Base-by-base conservation (phyloP, 2,797 vertebrate genomes). In the Sebastes vulpes region DNA sequence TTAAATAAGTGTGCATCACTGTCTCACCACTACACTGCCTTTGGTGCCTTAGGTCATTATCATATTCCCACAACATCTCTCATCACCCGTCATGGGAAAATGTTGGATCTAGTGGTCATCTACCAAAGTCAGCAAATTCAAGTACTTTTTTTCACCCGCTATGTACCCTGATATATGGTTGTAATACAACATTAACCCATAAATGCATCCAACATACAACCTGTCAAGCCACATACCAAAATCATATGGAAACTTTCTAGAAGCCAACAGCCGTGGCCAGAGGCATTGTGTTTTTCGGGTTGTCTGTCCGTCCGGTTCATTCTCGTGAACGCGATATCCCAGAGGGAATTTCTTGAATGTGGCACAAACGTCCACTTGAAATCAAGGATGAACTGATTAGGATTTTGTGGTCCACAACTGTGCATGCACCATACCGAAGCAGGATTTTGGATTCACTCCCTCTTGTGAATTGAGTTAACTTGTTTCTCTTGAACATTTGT, bases 1-100 rank as follows among this genome's bases (percentile, higher is more conserved):
- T 84, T 63, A 54, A 61, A 84, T 67, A 61, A 83, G 58, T 72
- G 78, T 76, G 72, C 72, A 76, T 81, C 76, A 26, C 71, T 80
- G 79, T 81, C 83, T 72, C 71, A 80, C 75, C 77, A 75, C 77
- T 35, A 50, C 23, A 64, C 35, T 53, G 38, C 26, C 32, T 75
- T 64, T 79, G 82, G 77, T 74, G 87, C 79, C 81, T 73, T 9
- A 42, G 56, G 38, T 72, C 25, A 78, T 87, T 56, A 82, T 60
- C 78, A 72, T 85, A 65, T 69, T 65, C 54, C 80, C 68, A 79
- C 76, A 81, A 64, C 69, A 72, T 70, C 56, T 5, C 32, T 75
- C 69, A 65, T 56, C 66, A 46, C 26, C 52, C 53, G 4, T 53
- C 31, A 50, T 60, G 59, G 59, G 53, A 77, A 85, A 60, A 70